Evolutionary conservation across 1,140 invertebrate species (phyloP).

Genomic region (Pachypsylla venusta): DNA sequence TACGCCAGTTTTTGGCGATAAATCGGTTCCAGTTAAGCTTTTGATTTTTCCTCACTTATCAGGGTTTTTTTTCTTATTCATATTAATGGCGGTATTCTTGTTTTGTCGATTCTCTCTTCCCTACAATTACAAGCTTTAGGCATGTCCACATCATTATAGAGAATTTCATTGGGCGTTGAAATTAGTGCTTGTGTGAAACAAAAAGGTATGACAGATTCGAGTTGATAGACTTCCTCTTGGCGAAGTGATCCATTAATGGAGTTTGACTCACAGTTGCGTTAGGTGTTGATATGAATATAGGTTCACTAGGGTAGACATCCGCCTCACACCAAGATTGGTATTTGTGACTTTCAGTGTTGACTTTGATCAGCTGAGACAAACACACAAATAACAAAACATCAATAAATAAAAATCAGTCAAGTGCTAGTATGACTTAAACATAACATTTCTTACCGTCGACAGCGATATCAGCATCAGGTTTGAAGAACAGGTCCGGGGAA

Average conservation of each 20-base stretch:
- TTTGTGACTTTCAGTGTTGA: constrained; percentile 48
- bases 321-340: constrained; percentile 53
- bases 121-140: neutral
- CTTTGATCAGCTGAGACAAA: constrained; percentile 53
- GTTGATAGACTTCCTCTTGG: neutral
- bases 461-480: too few relatives aligned
- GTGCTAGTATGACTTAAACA: too few relatives aligned
- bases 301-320: constrained; percentile 68
- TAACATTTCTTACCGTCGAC: too few relatives aligned
- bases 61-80: too few relatives aligned
- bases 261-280: constrained; percentile 40
- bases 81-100: neutral
- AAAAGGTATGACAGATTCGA: neutral
- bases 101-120: neutral
- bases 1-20: too few relatives aligned
- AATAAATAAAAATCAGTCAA: too few relatives aligned
- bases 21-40: too few relatives aligned
- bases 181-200: neutral
- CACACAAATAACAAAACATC: too few relatives aligned
- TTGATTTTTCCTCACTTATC: too few relatives aligned
- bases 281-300: constrained; percentile 63
- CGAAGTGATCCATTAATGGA: neutral
- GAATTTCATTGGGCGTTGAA: neutral
- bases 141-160: neutral
- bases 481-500: too few relatives aligned